Percentiles rank a stretch among this genome's conserved stretches.
Conservation (phyloP, 2,797 vertebrate species). For the Darevskia mixta region DNA sequence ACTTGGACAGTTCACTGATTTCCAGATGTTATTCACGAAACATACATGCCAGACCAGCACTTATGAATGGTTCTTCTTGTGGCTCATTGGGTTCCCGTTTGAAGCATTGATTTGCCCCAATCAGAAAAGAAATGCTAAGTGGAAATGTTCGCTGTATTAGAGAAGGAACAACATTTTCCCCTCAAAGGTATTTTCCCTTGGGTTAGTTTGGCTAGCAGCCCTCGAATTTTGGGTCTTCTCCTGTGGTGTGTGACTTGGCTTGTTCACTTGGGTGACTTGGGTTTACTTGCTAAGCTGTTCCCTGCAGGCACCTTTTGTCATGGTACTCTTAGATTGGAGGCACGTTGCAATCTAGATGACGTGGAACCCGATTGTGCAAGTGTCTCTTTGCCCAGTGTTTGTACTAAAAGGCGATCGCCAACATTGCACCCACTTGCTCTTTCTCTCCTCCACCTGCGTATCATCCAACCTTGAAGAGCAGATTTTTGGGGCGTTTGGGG, state of each 20-base stretch:
- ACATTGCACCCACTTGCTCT: no score
- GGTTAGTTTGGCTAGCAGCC: no score
- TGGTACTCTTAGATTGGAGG: neutral
- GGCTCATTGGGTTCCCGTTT: neutral
- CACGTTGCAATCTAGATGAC: neutral
- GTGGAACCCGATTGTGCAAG: neutral
- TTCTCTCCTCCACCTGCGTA: no score
- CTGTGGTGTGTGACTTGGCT: neutral
- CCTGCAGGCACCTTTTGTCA: neutral
- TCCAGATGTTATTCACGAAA: neutral
- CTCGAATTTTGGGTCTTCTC: neutral
- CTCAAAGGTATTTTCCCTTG: no score
- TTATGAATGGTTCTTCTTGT: neutral
- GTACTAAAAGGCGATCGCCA: neutral
- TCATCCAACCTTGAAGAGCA: no score
- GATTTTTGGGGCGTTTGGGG: no score
- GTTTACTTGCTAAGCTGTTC: neutral
- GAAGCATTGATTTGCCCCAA: neutral
- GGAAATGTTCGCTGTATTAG: no score
- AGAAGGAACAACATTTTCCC: no score
- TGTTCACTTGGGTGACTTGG: neutral
- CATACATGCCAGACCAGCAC: neutral
- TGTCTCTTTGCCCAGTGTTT: neutral
- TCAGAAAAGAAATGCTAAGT: no score
- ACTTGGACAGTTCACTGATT: constrained; percentile 15